Evolutionary conservation across 2,888 invertebrate species (phyloP).

Genomic region (Pachliopta kotzebuea): DNA sequence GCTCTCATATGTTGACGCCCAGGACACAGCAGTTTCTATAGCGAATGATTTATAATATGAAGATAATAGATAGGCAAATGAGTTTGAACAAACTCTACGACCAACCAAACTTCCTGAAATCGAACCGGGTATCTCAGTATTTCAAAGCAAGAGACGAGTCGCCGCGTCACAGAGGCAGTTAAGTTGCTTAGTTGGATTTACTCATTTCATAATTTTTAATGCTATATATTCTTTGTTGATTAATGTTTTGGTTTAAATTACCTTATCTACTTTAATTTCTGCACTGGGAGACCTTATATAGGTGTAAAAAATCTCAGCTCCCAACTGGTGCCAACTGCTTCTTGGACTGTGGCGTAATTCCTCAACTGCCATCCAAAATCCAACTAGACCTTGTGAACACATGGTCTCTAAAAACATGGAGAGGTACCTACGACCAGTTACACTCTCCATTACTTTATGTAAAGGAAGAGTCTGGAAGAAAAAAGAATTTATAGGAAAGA

Average conservation of each 20-base stretch:
- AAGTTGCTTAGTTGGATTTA: too few species aligned
- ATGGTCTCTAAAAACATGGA: conserved; percentile 90
- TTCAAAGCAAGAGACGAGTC: too few species aligned
- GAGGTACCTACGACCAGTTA: conserved; percentile 89
- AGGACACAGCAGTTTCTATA: too few species aligned
- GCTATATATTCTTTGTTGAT: too few species aligned
- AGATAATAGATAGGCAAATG: too few species aligned
- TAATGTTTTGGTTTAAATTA: conserved; percentile 35
- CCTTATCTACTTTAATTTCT: conserved; percentile 90
- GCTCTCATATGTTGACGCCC: too few species aligned
- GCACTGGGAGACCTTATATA: conserved; percentile 91
- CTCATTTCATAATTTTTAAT: too few species aligned
- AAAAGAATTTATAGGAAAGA: not conserved
- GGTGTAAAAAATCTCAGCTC: conserved; percentile 95
- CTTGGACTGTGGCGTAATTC: conserved; percentile 88
- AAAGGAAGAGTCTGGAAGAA: conserved; percentile 84
- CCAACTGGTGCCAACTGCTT: conserved; percentile 90
- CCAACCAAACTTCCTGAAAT: too few species aligned
- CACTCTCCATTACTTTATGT: conserved; percentile 87
- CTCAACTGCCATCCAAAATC: conserved; percentile 93
- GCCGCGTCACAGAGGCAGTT: too few species aligned
- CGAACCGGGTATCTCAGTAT: too few species aligned
- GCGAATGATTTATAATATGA: too few species aligned
- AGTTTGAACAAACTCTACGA: too few species aligned
- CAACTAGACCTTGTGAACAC: conserved; percentile 90